phyloP scores from a whole-genome alignment of 2,113 vertebrate species.

The Agelaius tricolor region DNA sequence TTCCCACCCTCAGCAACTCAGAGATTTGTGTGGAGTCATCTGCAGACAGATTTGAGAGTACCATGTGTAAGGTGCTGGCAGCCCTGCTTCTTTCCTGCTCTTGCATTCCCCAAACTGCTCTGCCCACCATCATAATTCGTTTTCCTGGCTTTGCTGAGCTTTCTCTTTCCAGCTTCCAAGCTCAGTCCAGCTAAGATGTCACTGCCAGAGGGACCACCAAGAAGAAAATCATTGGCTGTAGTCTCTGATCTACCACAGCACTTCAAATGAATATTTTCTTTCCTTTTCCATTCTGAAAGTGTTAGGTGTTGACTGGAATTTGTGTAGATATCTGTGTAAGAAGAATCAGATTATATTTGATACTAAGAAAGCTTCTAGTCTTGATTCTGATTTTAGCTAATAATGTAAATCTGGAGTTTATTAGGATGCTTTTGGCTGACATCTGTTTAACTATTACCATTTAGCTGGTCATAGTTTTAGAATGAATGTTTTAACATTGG shows the following conservation, averaged over 20 bases:
- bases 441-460: not conserved
- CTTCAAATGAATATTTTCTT: not conserved
- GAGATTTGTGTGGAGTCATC: not conserved
- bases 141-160: not conserved
- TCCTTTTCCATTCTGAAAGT: not conserved
- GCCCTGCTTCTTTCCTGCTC: not conserved
- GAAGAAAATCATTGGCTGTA: not conserved
- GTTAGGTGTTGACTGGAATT: not conserved
- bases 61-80: not conserved
- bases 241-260: not conserved
- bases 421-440: not conserved
- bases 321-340: not conserved
- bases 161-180: not conserved
- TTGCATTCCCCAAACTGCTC: not conserved
- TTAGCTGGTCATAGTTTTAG: not conserved
- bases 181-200: not conserved
- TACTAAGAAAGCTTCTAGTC: not conserved
- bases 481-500: not conserved
- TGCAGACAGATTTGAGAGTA: not conserved
- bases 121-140: accelerated
- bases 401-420: not conserved
- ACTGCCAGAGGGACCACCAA: not conserved
- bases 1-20: not conserved
- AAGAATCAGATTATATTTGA: not conserved
- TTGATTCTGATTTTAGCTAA: not conserved